These are phyloP conservation scores for Zaprionus bogoriensis DNA, from an alignment of 2,888 invertebrate species.

Conservation along the genomic window DNA sequence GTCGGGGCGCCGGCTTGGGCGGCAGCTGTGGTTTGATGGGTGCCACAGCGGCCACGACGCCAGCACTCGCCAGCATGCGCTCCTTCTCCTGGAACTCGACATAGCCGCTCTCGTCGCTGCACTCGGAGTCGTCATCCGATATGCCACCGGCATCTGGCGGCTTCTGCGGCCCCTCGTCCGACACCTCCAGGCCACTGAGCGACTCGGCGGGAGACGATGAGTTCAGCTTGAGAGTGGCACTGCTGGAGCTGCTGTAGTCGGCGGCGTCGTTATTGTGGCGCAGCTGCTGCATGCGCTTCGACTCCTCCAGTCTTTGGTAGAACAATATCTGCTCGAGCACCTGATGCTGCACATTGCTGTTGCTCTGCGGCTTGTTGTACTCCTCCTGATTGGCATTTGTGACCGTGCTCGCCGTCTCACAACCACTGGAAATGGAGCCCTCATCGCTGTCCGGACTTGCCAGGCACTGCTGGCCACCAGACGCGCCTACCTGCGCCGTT, in stretches of 20 bases:
- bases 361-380: slow-evolving; percentile 61
- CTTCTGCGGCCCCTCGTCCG: slow-evolving; percentile 24
- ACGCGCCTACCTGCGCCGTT: slow-evolving; percentile 31
- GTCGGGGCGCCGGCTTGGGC: slow-evolving; percentile 77
- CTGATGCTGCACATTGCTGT: slow-evolving; percentile 49
- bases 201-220: slow-evolving; percentile 63
- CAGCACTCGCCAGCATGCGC: slow-evolving; percentile 33
- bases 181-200: slow-evolving; percentile 47
- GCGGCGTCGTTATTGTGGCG: slow-evolving; percentile 76
- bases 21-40: slow-evolving; percentile 50
- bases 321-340: slow-evolving; percentile 67
- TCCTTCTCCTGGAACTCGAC: slow-evolving; percentile 88
- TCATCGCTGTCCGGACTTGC: slow-evolving; percentile 86
- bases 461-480: slow-evolving; percentile 46
- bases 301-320: slow-evolving; percentile 70
- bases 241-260: slow-evolving; percentile 80
- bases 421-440: slow-evolving; percentile 91
- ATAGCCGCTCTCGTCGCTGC: slow-evolving; percentile 96
- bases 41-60: slow-evolving; percentile 10
- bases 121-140: slow-evolving; percentile 87
- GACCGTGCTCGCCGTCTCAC: slow-evolving; percentile 90
- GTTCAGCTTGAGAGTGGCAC: slow-evolving; percentile 76
- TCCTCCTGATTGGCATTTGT: slow-evolving; percentile 84
- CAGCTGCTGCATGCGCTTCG: slow-evolving; percentile 60
- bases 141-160: slow-evolving; percentile 9